A percentile compares a stretch with the other conserved stretches of the same genome.
phyloP scores from a whole-genome alignment of 2,113 vertebrate genomes.

The Oreochromis aureus region DNA sequence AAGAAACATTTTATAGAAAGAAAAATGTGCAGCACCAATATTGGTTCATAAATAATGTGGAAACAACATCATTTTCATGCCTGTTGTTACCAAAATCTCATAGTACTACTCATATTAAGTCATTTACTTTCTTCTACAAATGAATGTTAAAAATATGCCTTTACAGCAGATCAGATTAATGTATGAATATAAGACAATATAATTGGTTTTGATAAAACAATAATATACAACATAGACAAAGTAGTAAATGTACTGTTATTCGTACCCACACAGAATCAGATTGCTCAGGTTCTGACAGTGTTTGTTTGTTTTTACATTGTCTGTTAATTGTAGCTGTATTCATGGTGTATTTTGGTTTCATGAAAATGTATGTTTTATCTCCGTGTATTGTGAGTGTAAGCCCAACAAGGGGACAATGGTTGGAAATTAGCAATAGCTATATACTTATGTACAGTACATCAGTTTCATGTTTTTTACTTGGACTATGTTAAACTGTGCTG shows the following conservation, averaged over 20 bases:
- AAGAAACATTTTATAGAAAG: not conserved
- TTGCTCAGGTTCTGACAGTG: not conserved
- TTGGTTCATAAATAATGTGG: not conserved
- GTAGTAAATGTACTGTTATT: not conserved
- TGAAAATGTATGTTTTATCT: not conserved
- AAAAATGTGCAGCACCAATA: too few species aligned
- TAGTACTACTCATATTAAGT: not conserved
- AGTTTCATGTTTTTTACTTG: not conserved
- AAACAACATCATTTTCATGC: not conserved
- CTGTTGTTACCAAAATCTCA: not conserved
- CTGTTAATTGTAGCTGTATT: not conserved
- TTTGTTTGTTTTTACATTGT: not conserved
- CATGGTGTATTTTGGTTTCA: not conserved
- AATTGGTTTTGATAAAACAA: not conserved
- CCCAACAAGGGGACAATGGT: not conserved
- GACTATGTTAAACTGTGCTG: not conserved
- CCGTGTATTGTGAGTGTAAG: not conserved
- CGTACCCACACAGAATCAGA: not conserved
- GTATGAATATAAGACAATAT: not conserved
- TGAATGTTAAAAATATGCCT: not conserved
- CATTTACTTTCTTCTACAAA: too few species aligned
- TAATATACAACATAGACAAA: not conserved
- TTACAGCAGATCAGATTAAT: not conserved
- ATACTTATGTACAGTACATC: not conserved
- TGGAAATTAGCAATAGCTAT: not conserved